Percentiles rank a stretch among this genome's conserved stretches.
Evolutionary conservation across 2,888 invertebrate genomes (phyloP).

Genomic region (Sisyra terminalis): DNA sequence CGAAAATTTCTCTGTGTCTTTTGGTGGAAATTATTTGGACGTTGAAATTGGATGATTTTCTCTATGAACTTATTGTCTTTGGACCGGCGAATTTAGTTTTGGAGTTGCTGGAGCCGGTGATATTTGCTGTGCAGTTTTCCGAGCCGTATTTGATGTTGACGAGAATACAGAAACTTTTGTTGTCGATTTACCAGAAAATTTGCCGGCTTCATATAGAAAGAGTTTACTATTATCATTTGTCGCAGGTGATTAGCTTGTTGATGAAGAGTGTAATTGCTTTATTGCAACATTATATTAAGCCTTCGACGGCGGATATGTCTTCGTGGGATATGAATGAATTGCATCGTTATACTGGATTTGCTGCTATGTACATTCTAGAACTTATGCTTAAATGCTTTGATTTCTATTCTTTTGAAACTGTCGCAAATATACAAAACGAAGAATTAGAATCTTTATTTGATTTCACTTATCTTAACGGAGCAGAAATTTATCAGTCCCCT

Average conservation of each 20-base stretch:
- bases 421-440: neutral
- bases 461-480: neutral
- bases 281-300: constrained; percentile 5
- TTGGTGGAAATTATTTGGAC: constrained; percentile 5
- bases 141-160: constrained; percentile 1
- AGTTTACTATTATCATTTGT: neutral
- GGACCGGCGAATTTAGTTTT: constrained; percentile 1
- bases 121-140: neutral
- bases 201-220: neutral
- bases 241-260: neutral
- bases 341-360: constrained; percentile 3
- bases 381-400: neutral
- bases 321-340: neutral
- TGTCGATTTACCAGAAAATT: constrained; percentile 1
- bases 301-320: neutral
- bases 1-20: constrained; percentile 1
- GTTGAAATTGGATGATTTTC: constrained; percentile 1
- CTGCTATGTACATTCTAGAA: constrained; percentile 1
- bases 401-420: neutral
- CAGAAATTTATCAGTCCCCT: constrained; percentile 1
- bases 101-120: neutral
- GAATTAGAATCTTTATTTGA: neutral
- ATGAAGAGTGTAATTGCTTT: neutral
- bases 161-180: neutral
- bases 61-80: neutral